phyloP scores from a whole-genome alignment of 2,113 vertebrate genomes.

The Bujurquina vittata region DNA sequence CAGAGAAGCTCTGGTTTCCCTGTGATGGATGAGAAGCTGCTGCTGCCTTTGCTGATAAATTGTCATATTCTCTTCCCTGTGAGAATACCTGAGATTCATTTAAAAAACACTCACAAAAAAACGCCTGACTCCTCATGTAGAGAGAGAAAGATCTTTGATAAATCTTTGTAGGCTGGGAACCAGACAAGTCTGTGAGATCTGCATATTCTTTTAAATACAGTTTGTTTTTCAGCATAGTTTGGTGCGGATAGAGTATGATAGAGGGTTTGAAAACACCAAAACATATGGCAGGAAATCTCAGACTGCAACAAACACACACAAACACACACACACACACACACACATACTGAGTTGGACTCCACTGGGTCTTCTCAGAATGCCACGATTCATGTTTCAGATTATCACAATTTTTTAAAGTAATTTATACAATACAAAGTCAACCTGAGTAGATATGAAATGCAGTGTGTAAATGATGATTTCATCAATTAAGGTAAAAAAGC shows the following conservation, averaged over 20 bases:
- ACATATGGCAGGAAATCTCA: not conserved
- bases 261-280: not conserved
- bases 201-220: no score
- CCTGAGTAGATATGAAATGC: not conserved
- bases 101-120: no score
- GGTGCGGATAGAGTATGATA: not conserved
- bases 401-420: not conserved
- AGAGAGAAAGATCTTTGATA: not conserved
- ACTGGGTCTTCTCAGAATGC: not conserved
- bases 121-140: rapidly evolving
- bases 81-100: not conserved
- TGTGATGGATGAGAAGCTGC: constrained; percentile 24
- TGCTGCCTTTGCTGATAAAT: constrained; percentile 30
- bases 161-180: not conserved
- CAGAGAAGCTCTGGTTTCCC: constrained; percentile 21
- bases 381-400: not conserved
- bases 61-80: not conserved
- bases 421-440: not conserved
- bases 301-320: not conserved
- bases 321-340: no score
- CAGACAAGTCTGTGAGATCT: no score
- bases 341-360: not conserved
- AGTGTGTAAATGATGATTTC: not conserved
- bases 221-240: not conserved
- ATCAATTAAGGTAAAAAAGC: not conserved